Conservation (phyloP, 2,888 invertebrate species). For the Adineta ricciae region DNA sequence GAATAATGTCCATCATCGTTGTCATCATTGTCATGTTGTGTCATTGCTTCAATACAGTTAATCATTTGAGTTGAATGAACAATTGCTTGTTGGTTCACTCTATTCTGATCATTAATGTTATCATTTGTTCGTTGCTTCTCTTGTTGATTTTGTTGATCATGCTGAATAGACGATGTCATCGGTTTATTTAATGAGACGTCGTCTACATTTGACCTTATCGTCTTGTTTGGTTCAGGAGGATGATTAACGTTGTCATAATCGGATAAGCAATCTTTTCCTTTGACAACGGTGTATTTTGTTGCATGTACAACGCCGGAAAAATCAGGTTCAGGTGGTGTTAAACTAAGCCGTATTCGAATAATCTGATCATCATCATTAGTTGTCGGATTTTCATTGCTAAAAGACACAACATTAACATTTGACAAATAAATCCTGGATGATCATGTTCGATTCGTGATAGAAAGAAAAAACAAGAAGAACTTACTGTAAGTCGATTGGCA, state of each 20-base stretch:
- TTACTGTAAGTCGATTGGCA: background rate
- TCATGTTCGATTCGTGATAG: too few species aligned
- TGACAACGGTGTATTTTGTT: background rate
- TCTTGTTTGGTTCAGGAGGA: background rate
- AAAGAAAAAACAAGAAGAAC: background rate
- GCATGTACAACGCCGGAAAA: conserved; percentile 8
- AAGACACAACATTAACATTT: background rate
- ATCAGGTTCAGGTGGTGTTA: background rate
- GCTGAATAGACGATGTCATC: background rate
- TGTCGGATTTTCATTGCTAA: background rate
- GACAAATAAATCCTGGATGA: too few species aligned
- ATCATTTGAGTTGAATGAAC: background rate
- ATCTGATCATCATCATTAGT: background rate
- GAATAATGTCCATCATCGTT: background rate
- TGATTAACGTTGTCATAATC: conserved; percentile 4
- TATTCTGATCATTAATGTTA: background rate
- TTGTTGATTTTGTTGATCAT: background rate
- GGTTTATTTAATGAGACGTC: background rate
- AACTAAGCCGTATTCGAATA: background rate
- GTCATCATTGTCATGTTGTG: background rate
- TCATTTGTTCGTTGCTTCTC: background rate
- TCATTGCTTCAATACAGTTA: background rate
- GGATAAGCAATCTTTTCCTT: background rate
- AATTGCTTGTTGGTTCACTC: background rate
- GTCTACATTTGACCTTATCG: conserved; percentile 17